Evolutionary conservation across 2,888 invertebrate genomes (phyloP).

Genomic region (Palloptera scutellata): DNA sequence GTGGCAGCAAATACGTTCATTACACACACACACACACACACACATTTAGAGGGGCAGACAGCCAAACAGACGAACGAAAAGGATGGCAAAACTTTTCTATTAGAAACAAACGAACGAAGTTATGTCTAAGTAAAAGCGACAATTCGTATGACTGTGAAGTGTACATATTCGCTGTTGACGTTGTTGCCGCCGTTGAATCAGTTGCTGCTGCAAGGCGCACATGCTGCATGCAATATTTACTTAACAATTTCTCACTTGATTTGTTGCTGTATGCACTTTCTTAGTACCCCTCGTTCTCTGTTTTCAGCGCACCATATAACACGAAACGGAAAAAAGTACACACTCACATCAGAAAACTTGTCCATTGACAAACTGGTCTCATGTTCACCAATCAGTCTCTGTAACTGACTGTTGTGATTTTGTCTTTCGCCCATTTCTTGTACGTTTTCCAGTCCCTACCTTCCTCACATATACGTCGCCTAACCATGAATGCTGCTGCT

Average conservation of each 20-base stretch:
- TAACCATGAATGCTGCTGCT: not conserved
- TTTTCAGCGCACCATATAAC: not conserved
- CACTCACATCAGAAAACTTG: not conserved
- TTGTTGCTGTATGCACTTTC: not conserved
- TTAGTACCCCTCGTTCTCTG: too few species aligned
- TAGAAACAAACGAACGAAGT: too few species aligned
- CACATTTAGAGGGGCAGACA: too few species aligned
- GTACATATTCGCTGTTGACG: too few species aligned
- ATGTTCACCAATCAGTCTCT: constrained; percentile 8
- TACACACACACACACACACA: too few species aligned
- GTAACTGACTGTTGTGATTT: not conserved
- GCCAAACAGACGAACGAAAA: too few species aligned
- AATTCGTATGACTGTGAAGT: too few species aligned
- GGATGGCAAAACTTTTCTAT: too few species aligned
- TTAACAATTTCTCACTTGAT: constrained; percentile 1
- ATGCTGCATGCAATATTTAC: not conserved
- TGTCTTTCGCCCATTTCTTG: not conserved
- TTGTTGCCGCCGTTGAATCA: too few species aligned
- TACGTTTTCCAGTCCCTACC: not conserved
- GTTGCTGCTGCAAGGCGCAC: not conserved
- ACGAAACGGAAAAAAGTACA: not conserved
- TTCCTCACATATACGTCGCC: not conserved
- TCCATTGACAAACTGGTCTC: constrained; percentile 3
- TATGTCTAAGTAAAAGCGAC: too few species aligned
- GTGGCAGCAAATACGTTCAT: too few species aligned